These are phyloP conservation scores for Listronotus oregonensis DNA, from an alignment of 1,140 invertebrate species.

Conservation along the genomic window DNA sequence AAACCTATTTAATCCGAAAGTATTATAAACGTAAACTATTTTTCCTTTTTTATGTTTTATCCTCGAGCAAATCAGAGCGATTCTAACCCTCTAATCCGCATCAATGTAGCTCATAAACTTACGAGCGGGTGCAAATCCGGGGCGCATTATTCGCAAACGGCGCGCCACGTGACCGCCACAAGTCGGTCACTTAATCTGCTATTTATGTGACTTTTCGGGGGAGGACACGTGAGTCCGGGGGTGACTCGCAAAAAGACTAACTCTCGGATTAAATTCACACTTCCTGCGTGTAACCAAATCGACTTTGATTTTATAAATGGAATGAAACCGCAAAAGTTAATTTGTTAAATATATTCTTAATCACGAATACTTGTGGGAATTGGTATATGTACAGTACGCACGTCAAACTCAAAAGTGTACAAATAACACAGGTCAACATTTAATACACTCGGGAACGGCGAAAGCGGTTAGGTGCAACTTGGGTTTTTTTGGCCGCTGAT, in stretches of 20 bases:
- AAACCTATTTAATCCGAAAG: neutral
- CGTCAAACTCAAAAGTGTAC: too few species aligned
- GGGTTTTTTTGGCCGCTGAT: too few species aligned
- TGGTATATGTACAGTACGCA: too few species aligned
- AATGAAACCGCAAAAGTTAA: constrained; percentile 14
- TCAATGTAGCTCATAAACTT: constrained; percentile 32
- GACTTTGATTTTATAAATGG: constrained; percentile 27
- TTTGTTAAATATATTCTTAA: constrained; percentile 10
- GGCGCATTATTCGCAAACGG: constrained; percentile 29
- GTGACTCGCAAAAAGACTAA: constrained; percentile 41
- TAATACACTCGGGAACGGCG: too few species aligned
- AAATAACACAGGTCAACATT: too few species aligned
- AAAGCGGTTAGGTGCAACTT: too few species aligned
- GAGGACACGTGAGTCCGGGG: constrained; percentile 32
- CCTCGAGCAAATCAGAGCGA: too few species aligned
- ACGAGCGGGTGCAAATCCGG: constrained; percentile 28
- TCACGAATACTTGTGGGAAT: neutral
- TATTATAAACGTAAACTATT: too few species aligned
- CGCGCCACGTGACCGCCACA: constrained; percentile 50
- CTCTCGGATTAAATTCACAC: constrained; percentile 42
- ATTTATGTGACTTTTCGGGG: constrained; percentile 56
- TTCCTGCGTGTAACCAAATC: constrained; percentile 37
- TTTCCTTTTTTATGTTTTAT: too few species aligned
- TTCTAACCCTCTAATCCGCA: constrained; percentile 20
- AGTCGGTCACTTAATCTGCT: constrained; percentile 58